These are phyloP conservation scores for Rhingia rostrata DNA, from an alignment of 2,888 invertebrate genomes.

Conservation along the genomic window DNA sequence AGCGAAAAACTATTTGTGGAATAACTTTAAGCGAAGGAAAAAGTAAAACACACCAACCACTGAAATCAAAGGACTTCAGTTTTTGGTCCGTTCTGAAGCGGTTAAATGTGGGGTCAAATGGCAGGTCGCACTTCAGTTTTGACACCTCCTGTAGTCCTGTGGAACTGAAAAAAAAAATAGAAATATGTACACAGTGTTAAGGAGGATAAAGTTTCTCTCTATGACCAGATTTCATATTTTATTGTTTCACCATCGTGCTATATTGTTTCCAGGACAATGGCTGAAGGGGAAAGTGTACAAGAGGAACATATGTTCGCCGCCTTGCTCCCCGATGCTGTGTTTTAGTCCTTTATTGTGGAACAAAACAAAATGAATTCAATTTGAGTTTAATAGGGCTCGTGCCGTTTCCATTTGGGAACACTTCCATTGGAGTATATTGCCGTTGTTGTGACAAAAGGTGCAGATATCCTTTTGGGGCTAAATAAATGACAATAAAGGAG, in stretches of 20 bases:
- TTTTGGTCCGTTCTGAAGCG: slow-evolving; percentile 23
- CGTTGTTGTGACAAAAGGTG: slow-evolving; percentile 22
- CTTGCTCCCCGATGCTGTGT: neutral
- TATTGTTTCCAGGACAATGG: slow-evolving; percentile 18
- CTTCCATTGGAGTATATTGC: slow-evolving; percentile 23
- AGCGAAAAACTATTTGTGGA: slow-evolving; percentile 31
- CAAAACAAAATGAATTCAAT: slow-evolving; percentile 58
- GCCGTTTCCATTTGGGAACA: slow-evolving; percentile 44
- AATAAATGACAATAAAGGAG: slow-evolving; percentile 47
- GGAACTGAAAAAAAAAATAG: slow-evolving; percentile 15
- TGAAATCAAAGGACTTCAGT: slow-evolving; percentile 27
- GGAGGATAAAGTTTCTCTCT: slow-evolving; percentile 31
- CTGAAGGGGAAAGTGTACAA: slow-evolving; percentile 10
- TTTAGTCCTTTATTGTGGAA: slow-evolving; percentile 37
- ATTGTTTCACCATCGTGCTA: slow-evolving; percentile 37
- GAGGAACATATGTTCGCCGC: slow-evolving; percentile 5
- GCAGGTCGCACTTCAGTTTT: slow-evolving; percentile 43
- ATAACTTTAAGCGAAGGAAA: slow-evolving; percentile 9
- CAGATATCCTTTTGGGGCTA: slow-evolving; percentile 44
- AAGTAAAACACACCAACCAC: neutral
- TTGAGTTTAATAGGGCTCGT: slow-evolving; percentile 67
- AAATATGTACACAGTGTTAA: neutral
- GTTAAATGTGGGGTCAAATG: slow-evolving; percentile 30
- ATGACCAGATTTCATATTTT: slow-evolving; percentile 48
- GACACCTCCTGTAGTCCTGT: slow-evolving; percentile 21